Conservation (phyloP, 2,797 vertebrate species). For the Ctenosaura bakeri region DNA sequence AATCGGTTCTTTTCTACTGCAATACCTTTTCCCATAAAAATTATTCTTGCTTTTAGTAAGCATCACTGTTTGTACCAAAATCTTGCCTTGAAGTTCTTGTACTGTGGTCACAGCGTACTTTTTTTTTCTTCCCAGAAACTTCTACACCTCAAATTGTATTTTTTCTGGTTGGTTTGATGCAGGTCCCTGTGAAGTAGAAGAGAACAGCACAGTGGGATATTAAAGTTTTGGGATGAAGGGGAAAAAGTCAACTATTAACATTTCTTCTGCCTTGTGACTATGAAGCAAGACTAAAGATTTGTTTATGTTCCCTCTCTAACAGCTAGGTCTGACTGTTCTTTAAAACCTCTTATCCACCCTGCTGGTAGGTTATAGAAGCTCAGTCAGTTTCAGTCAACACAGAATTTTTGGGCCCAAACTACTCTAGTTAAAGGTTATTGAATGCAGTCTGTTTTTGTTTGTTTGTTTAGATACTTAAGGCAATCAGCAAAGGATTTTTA, state of each 20-base stretch:
- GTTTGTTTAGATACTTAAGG: background rate
- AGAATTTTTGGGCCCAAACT: background rate
- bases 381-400: background rate
- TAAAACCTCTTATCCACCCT: background rate
- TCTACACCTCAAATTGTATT: slow-evolving; percentile 64
- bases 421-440: background rate
- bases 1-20: slow-evolving; percentile 60
- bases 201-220: slow-evolving; percentile 56
- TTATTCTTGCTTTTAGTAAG: slow-evolving; percentile 59
- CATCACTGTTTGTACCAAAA: slow-evolving; percentile 58
- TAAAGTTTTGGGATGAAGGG: slow-evolving; percentile 58
- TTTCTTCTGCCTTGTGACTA: slow-evolving; percentile 59
- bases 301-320: background rate
- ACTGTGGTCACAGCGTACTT: slow-evolving; percentile 64
- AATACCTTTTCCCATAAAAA: slow-evolving; percentile 63
- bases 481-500: background rate
- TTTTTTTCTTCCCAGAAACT: slow-evolving; percentile 64
- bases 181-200: slow-evolving; percentile 49
- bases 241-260: slow-evolving; percentile 52
- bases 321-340: slow-evolving; percentile 29
- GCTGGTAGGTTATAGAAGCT: background rate
- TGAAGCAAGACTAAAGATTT: slow-evolving; percentile 48
- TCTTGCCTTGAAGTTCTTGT: slow-evolving; percentile 61
- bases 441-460: slow-evolving; percentile 40
- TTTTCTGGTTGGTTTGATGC: slow-evolving; percentile 51